Evolutionary conservation across 1,140 invertebrate genomes (phyloP), one percentile per base, ranked within the genome.

Genomic region (Drosophila ananassae): DNA sequence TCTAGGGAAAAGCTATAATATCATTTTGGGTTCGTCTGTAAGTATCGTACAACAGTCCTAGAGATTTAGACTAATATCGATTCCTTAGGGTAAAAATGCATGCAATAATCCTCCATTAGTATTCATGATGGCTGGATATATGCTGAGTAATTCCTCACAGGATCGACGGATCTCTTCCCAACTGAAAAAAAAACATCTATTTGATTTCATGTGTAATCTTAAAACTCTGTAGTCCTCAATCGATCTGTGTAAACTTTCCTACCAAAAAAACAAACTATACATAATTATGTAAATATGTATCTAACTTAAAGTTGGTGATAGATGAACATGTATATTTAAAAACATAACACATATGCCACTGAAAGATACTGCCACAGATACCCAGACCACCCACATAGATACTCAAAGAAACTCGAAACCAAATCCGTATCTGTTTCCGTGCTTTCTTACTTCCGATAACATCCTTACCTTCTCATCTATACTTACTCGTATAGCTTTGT

Each of bases 401-500:
- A 54, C 34, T 55, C 22, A 21, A n/a, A n/a, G 34, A 37, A 44
- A 78, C 60, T 67, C 51, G 39, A 44, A 44, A 41, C 39, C 39
- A 41, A 44, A 44, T 17, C 41, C 39, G 10, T 13, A 41, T 6
- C n/a, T 13, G 39, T 13, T 58, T 53, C 46, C 72, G 55, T 60
- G 79, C 79, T 83, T 83, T 83, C 74, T 83, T 82, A 78, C 41
- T 61, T 63, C 62, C 77, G 25, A 71, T 44, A 25, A 46, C 41
- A 52, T 58, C 37, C 72, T 25, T 51, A 68, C 44, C 51, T 30
- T n/a, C 34, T 32, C 63, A 30, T 56, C 32, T 37, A n/a, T 37
- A 37, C 62, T 60, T 64, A 75, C 74, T 79, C 67, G 67, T 69
- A 22, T 74, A 81, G 79, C 79, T 83, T 83, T 71, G 80, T 83